phyloP scores from a whole-genome alignment of 1,140 invertebrate genomes.

The Bombus pyrosoma region DNA sequence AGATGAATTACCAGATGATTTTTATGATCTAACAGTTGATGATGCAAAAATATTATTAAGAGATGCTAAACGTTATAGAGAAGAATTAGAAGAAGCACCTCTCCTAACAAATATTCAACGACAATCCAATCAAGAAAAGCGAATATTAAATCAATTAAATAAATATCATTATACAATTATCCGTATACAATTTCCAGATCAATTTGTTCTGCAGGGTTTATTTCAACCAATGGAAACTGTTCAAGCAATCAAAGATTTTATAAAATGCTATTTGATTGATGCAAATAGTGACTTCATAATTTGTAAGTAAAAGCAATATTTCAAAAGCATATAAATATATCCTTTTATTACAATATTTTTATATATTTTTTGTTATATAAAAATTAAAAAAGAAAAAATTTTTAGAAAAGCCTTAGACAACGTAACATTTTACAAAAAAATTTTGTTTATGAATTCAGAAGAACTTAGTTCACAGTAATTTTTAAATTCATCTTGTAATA shows the following conservation, averaged over 20 bases:
- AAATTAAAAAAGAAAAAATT: background rate
- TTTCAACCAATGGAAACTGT: constrained; percentile 89
- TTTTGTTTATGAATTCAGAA: background rate
- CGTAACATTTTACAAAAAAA: constrained; percentile 1
- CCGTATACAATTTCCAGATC: constrained; percentile 91
- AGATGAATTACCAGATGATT: constrained; percentile 90
- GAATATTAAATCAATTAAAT: constrained; percentile 84
- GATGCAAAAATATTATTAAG: constrained; percentile 89
- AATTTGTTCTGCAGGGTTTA: constrained; percentile 90
- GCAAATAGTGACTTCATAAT: constrained; percentile 86
- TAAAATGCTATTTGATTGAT: constrained; percentile 86
- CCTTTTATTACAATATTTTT: background rate
- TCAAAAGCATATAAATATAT: background rate
- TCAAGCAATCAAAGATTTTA: constrained; percentile 86
- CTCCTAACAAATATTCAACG: constrained; percentile 86
- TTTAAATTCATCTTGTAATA: background rate
- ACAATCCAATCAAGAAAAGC: constrained; percentile 85
- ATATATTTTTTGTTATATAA: background rate
- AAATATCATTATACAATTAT: constrained; percentile 89
- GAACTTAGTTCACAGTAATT: background rate
- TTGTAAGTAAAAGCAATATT: constrained; percentile 81
- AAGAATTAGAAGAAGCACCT: constrained; percentile 86
- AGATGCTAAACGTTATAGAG: constrained; percentile 86
- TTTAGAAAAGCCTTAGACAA: no score
- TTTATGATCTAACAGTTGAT: constrained; percentile 91